Percentiles rank a stretch among this genome's conserved stretches.
phyloP scores from a whole-genome alignment of 2,888 invertebrate genomes.

The Drosophila tripunctata region DNA sequence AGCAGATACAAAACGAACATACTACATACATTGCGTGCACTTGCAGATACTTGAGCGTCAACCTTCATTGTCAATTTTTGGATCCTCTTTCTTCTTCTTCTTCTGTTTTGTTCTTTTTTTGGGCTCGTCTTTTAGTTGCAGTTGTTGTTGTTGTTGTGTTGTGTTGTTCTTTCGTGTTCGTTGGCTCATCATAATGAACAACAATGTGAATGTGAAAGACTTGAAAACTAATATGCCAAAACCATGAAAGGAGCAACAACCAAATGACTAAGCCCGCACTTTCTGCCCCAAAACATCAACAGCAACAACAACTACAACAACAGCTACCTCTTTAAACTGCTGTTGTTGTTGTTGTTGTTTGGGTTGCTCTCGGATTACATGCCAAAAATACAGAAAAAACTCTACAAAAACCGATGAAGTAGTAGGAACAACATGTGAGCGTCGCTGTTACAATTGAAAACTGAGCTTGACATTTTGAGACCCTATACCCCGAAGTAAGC shows the following conservation, averaged over 20 bases:
- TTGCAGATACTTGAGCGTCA: slow-evolving; percentile 74
- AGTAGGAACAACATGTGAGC: slow-evolving; percentile 38
- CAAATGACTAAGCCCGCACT: slow-evolving; percentile 73
- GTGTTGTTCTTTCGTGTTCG: slow-evolving; percentile 54
- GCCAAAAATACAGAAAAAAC: slow-evolving; percentile 37
- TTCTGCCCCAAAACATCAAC: slow-evolving; percentile 30
- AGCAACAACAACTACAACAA: slow-evolving; percentile 21
- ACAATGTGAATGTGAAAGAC: slow-evolving; percentile 51
- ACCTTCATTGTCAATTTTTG: slow-evolving; percentile 61
- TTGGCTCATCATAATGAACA: slow-evolving; percentile 69
- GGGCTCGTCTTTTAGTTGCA: slow-evolving; percentile 46
- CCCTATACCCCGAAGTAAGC: not conserved
- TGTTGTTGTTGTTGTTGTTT: slow-evolving; percentile 32
- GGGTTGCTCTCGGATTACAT: slow-evolving; percentile 68
- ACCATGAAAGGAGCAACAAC: slow-evolving; percentile 60
- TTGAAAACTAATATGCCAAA: slow-evolving; percentile 73
- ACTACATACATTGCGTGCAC: slow-evolving; percentile 61
- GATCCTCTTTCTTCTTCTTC: too few relatives aligned
- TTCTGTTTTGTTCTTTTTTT: not conserved
- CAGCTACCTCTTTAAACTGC: slow-evolving; percentile 50
- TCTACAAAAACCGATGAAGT: not conserved
- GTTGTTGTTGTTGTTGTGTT: slow-evolving; percentile 17
- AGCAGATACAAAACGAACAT: slow-evolving; percentile 54
- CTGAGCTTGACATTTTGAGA: slow-evolving; percentile 67
- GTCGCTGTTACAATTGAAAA: slow-evolving; percentile 69